phyloP scores from a whole-genome alignment of 1,140 invertebrate genomes.

The Heliconius eleuchia region DNA sequence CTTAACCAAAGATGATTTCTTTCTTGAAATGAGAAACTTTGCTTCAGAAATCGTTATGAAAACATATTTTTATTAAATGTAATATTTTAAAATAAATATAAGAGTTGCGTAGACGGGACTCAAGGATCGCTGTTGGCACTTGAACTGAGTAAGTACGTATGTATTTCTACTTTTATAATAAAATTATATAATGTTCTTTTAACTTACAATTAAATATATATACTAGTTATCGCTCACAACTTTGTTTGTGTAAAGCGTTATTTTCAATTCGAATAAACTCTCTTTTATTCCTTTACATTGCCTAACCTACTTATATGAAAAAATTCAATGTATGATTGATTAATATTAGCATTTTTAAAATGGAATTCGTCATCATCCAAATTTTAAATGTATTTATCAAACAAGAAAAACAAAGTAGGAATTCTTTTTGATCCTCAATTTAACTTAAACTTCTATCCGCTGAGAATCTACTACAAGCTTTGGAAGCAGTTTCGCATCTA shows the following conservation, averaged over 20 bases:
- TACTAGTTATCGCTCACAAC: too few species aligned
- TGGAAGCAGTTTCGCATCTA: not conserved
- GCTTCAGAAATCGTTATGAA: not conserved
- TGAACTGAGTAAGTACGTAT: not conserved
- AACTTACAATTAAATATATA: not conserved
- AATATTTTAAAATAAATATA: slow-evolving; percentile 1
- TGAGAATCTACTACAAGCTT: not conserved
- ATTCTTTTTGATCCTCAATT: not conserved
- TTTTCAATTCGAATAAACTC: too few species aligned
- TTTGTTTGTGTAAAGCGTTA: too few species aligned
- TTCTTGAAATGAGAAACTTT: not conserved
- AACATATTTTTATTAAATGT: not conserved
- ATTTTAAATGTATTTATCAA: not conserved
- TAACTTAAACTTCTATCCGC: not conserved
- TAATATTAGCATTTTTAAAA: too few species aligned
- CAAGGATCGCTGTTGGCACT: not conserved
- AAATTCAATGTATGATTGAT: too few species aligned
- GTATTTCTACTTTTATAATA: not conserved
- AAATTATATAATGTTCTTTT: not conserved
- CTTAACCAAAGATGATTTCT: not conserved
- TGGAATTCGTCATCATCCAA: too few species aligned
- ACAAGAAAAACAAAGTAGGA: not conserved
- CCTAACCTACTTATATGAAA: too few species aligned
- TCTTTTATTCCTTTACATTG: too few species aligned
- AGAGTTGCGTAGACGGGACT: not conserved